A percentile compares a stretch with the other conserved stretches of the same genome.
These are phyloP conservation scores for Aurelia aurita DNA, from an alignment of 30 jellyfish, hydroid and myxozoan species.

Conservation along the genomic window DNA sequence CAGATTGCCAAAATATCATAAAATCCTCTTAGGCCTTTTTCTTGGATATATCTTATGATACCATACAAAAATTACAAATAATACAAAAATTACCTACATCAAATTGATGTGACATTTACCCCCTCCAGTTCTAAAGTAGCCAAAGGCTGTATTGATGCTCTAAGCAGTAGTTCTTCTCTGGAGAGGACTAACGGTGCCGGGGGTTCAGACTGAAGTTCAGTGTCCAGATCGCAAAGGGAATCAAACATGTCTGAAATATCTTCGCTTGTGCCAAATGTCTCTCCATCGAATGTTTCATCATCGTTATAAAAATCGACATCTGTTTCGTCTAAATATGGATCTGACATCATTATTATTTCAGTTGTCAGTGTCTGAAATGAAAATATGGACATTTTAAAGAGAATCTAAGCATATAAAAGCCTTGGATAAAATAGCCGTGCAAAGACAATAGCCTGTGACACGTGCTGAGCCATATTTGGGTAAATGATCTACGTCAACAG, in stretches of 20 bases:
- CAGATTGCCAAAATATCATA: too few relatives aligned
- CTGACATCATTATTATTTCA: slow-evolving; percentile 55
- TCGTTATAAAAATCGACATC: slow-evolving; percentile 39
- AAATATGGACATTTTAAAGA: neutral
- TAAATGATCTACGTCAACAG: too few relatives aligned
- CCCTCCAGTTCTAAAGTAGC: slow-evolving; percentile 40
- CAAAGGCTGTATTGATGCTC: slow-evolving; percentile 66
- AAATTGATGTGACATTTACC: slow-evolving; percentile 35
- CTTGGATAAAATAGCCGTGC: too few relatives aligned
- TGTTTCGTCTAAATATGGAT: slow-evolving; percentile 51
- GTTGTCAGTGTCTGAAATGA: slow-evolving; percentile 39
- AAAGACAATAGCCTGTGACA: too few relatives aligned
- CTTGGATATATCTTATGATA: too few relatives aligned
- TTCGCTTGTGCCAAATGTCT: slow-evolving; percentile 11
- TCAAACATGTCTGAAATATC: slow-evolving; percentile 54
- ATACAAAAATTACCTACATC: neutral
- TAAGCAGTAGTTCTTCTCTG: slow-evolving; percentile 57
- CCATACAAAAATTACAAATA: too few relatives aligned
- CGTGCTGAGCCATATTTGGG: too few relatives aligned
- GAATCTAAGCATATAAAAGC: too few relatives aligned
- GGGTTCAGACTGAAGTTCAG: slow-evolving; percentile 5
- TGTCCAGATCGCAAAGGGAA: slow-evolving; percentile 27
- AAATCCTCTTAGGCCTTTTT: too few relatives aligned
- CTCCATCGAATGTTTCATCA: slow-evolving; percentile 3
- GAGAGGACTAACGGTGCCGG: slow-evolving; percentile 23